phyloP scores from a whole-genome alignment of 2,797 vertebrate genomes.

The Ctenosaura bakeri region DNA sequence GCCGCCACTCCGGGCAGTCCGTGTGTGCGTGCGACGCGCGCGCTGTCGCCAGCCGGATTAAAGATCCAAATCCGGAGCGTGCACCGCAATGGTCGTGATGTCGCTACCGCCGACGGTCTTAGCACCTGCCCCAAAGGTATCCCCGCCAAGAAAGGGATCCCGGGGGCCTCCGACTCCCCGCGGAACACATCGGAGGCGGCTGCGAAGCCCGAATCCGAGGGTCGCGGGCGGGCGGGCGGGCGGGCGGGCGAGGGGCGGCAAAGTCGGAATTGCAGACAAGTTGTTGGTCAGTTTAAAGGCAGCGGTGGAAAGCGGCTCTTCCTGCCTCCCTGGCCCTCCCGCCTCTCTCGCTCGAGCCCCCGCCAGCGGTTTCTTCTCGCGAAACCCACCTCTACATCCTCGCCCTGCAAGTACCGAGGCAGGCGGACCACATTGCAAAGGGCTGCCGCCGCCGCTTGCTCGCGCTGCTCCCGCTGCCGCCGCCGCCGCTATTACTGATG shows the following conservation, averaged over 20 bases:
- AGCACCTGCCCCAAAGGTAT: slow-evolving; percentile 35
- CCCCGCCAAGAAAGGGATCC: slow-evolving; percentile 17
- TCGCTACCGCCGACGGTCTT: fast-evolving
- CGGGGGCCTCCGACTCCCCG: slow-evolving; percentile 49
- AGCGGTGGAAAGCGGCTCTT: not conserved
- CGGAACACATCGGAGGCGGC: slow-evolving; percentile 38
- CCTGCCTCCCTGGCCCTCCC: not conserved
- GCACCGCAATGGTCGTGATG: not conserved
- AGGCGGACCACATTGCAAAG: slow-evolving; percentile 92
- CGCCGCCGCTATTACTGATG: slow-evolving; percentile 55
- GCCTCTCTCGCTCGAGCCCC: not conserved
- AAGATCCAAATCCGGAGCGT: slow-evolving; percentile 37
- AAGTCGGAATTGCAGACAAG: slow-evolving; percentile 7
- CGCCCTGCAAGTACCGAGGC: slow-evolving; percentile 77
- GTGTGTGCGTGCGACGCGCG: slow-evolving; percentile 33
- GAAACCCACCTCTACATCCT: slow-evolving; percentile 93
- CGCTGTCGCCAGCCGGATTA: slow-evolving; percentile 49
- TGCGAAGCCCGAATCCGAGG: not conserved
- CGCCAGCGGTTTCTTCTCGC: slow-evolving; percentile 70
- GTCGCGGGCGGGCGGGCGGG: too few species aligned
- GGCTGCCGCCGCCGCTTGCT: slow-evolving; percentile 76
- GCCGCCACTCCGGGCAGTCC: slow-evolving; percentile 62
- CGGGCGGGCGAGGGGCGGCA: not conserved
- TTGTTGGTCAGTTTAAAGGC: not conserved
- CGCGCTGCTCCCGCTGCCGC: not conserved